Evolutionary conservation across 37 sponge, comb jelly and placozoan genomes (phyloP), one percentile per base, ranked within the genome.

Genomic region (Agelas oroides): DNA sequence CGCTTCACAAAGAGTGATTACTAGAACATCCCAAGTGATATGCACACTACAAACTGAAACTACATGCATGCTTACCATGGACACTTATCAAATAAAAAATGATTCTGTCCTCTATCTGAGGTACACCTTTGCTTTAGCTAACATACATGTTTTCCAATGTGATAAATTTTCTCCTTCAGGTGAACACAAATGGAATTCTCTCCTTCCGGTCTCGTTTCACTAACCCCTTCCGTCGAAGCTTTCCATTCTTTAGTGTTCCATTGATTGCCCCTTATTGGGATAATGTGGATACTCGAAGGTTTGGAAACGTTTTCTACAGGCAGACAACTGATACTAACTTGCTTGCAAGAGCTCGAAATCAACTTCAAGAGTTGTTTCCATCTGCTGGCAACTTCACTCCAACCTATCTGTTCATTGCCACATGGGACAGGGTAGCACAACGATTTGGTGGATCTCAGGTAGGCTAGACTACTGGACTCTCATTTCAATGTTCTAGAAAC

Each of bases 121-220:
- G n/a, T n/a, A n/a, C n/a, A n/a, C n/a, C n/a, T n/a, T n/a, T n/a
- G n/a, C n/a, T n/a, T n/a, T n/a, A n/a, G n/a, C n/a, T n/a, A n/a
- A n/a, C n/a, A n/a, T n/a, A n/a, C n/a, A n/a, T n/a, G n/a, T n/a
- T n/a, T n/a, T n/a, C n/a, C n/a, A n/a, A n/a, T n/a, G n/a, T n/a
- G n/a, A n/a, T n/a, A n/a, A n/a, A n/a, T n/a, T n/a, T n/a, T n/a
- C n/a, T n/a, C n/a, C n/a, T 52, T 58, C 59, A 75, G 75, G 75
- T 75, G 18, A 75, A 55, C 75, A 75, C 75, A 17, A 75, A 75
- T 57, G 75, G 75, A 12, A 12, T 56, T n/a, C 36, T 76, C 34
- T 59, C 77, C 14, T 76, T 76, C 35, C 61, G 61, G 25, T 8
- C 1, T 5, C 20, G 3, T 23, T 59, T 59, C 57, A 74, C 28